Base-by-base conservation (phyloP, 1,140 invertebrate genomes). In the Cotesia vestalis region DNA sequence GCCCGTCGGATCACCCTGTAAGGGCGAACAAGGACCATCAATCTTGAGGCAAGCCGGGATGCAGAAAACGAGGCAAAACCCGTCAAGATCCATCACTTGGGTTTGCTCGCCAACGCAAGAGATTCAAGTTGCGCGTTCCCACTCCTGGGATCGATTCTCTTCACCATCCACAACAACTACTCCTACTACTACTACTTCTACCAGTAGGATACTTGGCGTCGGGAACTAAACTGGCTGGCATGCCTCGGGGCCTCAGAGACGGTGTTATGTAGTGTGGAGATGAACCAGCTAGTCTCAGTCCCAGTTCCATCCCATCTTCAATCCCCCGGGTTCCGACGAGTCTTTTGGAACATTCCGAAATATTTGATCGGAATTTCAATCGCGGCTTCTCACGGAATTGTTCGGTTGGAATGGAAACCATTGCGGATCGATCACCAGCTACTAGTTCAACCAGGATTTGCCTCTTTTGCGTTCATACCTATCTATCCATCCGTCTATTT, bases 51-150 rank as follows among this genome's bases (percentile, higher is more conserved):
- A 71, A 71, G 61, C 69, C 60, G 68, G 68, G 69, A 59, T 71
- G 62, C 63, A 67, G 66, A 75, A 72, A 73, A 73, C 74, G 69
- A 75, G 71, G 72, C 71, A 68, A 72, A 59, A 67, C 57, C 64
- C 68, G 74, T 75, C 74, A 73, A 75, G 69, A 75, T 75, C 74
- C 69, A 75, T 75, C 74, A 75, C 74, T 66, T 69, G 62, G 27
- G 27, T 27, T 27, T 27, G n/a, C 60, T 66, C 68, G 68, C 71
- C 67, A 70, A 67, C 61, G 66, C 35, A 68, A 46, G 72, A 59
- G 64, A 59, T 27, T 59, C 57, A 59, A 59, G 57, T 59, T 59
- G 40, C 11, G 40, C 40, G 36, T 34, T 53, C 46, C 35, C 63
- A 52, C 63, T 66, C 63, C 17, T 51, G 40, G 40, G 6, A 67